Evolutionary conservation across 2,797 vertebrate genomes (phyloP), one percentile per base, ranked within the genome.

Genomic region (Coranthus polyacanthus): DNA sequence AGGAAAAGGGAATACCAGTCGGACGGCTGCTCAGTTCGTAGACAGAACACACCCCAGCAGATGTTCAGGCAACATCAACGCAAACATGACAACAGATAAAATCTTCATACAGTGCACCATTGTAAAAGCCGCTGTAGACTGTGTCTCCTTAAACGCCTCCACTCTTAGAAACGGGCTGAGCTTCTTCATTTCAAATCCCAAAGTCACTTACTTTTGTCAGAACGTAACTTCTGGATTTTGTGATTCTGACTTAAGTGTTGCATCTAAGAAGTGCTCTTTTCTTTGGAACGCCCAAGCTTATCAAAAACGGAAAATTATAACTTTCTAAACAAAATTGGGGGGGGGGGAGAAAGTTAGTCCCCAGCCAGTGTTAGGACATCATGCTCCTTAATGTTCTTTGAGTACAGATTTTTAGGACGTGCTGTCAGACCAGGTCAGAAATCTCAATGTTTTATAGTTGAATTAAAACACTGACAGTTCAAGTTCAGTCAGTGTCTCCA

Each of bases 51-150:
- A 29, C 29, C 44, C 17, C 45, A 42, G 41, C 72, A 86, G 69
- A 66, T 77, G 72, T 75, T 65, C 44, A 18, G 38, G 57, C 44
- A 50, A 36, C 52, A 38, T 51, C 42, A 47, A 4, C 43, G 24
- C 29, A 56, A 51, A 39, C 61, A 17, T 59, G 51, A 37, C 54
- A 44, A 52, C 57, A 55, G 21, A 29, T 18, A 10, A 55, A 32
- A 55, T 29, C 60, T 38, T 15, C 47, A 54, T 34, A 61, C 55
- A 38, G 24, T 53, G 58, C 51, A 47, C 24, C 29, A 51, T 32
- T 61, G 61, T 63, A 12, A 51, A 46, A 29, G 49, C 64, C 59
- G 56, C 37, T 17, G 4, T 18, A 60, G 49, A 52, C 29, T 53
- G 17, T 45, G 10, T 24, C 37, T 34, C 26, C 12, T 53, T 26